These are phyloP conservation scores for Iguana delicatissima DNA, from an alignment of 2,797 vertebrate genomes.

Conservation along the genomic window DNA sequence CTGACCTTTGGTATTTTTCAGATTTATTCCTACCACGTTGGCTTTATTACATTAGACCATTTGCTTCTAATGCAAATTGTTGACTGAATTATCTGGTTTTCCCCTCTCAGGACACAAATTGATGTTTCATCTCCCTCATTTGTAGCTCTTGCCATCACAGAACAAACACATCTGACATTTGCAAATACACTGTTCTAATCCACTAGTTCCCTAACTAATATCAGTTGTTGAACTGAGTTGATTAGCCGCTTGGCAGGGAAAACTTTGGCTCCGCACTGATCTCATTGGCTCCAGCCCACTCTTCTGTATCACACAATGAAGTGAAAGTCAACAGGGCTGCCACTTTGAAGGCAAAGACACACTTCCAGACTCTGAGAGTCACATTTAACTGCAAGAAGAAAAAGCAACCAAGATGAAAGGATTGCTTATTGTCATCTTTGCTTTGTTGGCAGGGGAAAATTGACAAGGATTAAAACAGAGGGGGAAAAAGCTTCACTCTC, in stretches of 20 bases:
- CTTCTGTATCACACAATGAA: constrained; percentile 5
- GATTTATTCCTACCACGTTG: not conserved
- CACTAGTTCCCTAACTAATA: constrained; percentile 61
- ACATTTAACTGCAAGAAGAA: constrained; percentile 29
- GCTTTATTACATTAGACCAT: constrained; percentile 44
- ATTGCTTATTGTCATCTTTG: constrained; percentile 36
- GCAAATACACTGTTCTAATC: constrained; percentile 60
- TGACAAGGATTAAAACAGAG: not conserved
- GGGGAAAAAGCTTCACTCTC: too few relatives aligned
- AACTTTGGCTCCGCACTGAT: constrained; percentile 61
- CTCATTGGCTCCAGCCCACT: constrained; percentile 13
- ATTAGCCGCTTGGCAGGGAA: constrained; percentile 64
- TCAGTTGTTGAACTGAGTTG: constrained; percentile 62
- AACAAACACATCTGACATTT: constrained; percentile 69
- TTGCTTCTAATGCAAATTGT: constrained; percentile 7
- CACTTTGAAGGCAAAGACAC: constrained; percentile 21
- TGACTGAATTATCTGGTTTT: constrained; percentile 38
- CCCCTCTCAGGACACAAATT: constrained; percentile 30
- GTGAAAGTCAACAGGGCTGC: constrained; percentile 57
- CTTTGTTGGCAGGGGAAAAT: constrained; percentile 41
- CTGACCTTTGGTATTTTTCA: not conserved
- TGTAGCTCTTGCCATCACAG: constrained; percentile 47
- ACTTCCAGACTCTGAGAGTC: not conserved
- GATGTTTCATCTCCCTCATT: constrained; percentile 62
- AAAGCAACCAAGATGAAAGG: not conserved